Percentiles rank a stretch among this genome's conserved stretches.
phyloP scores from a whole-genome alignment of 2,113 vertebrate species.

The Trematomus loennbergii region DNA sequence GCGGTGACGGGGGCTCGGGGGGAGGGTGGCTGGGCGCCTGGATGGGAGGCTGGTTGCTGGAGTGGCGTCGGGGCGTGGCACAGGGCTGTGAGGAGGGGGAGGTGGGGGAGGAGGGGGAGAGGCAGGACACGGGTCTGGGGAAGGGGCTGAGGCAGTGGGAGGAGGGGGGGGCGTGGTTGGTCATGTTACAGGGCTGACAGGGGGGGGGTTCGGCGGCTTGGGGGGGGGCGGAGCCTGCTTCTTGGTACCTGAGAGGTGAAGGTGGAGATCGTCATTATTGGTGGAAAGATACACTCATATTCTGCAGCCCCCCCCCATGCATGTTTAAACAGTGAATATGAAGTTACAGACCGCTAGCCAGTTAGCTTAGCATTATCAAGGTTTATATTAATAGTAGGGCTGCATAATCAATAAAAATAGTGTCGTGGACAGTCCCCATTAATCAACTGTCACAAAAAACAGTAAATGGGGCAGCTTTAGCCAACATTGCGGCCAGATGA shows the following conservation, averaged over 20 bases:
- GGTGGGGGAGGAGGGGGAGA: conserved; percentile 79
- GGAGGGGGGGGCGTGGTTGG: conserved; percentile 66
- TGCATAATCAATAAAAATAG: too few relatives aligned
- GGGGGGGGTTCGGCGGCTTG: conserved; percentile 92
- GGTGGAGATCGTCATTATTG: not conserved
- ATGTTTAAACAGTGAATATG: too few relatives aligned
- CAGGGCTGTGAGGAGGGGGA: conserved; percentile 81
- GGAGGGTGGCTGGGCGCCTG: conserved; percentile 95
- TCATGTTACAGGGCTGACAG: conserved; percentile 84
- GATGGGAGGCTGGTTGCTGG: conserved; percentile 88
- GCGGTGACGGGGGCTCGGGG: conserved; percentile 90
- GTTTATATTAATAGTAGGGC: too few relatives aligned
- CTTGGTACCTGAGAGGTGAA: conserved; percentile 87
- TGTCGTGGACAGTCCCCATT: too few relatives aligned
- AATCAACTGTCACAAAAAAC: too few relatives aligned
- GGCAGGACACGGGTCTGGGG: conserved; percentile 83
- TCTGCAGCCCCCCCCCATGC: too few relatives aligned
- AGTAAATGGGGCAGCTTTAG: too few relatives aligned
- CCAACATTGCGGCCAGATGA: too few relatives aligned
- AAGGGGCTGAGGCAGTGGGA: conserved; percentile 85
- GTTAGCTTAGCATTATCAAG: too few relatives aligned
- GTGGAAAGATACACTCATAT: not conserved
- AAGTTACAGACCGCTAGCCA: too few relatives aligned
- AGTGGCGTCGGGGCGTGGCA: conserved; percentile 85
- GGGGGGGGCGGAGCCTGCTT: conserved; percentile 97